A percentile compares a stretch with the other conserved stretches of the same genome.
phyloP scores from a whole-genome alignment of 2,888 invertebrate genomes.

The Amphipyra tragopoginis region DNA sequence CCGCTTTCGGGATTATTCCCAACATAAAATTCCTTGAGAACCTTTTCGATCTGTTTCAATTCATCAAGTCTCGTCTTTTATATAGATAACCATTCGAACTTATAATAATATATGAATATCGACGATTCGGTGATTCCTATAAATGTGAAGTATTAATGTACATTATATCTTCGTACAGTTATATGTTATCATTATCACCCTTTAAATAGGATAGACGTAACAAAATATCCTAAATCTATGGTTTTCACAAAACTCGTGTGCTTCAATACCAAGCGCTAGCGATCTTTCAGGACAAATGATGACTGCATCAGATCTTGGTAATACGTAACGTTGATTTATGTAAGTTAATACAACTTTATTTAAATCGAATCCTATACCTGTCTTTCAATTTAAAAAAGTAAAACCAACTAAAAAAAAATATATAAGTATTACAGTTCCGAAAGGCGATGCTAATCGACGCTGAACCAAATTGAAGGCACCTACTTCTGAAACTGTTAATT shows the following conservation, averaged over 20 bases:
- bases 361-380: conserved; percentile 6
- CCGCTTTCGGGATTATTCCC: conserved; percentile 88
- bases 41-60: conserved; percentile 87
- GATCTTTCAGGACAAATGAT: conserved; percentile 22
- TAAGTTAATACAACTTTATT: conserved; percentile 22
- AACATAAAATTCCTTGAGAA: conserved; percentile 84
- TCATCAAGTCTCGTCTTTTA: conserved; percentile 77
- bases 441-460: too few species aligned
- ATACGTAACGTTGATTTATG: conserved; percentile 33
- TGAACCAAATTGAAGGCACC: too few species aligned
- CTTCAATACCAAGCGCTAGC: conserved; percentile 1
- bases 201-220: too few species aligned
- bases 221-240: neutral
- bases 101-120: conserved; percentile 6
- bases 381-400: too few species aligned
- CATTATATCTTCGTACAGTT: too few species aligned
- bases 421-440: too few species aligned
- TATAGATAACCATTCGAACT: conserved; percentile 37
- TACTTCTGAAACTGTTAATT: too few species aligned
- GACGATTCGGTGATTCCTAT: neutral
- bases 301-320: conserved; percentile 10
- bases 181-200: too few species aligned
- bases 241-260: neutral
- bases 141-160: neutral
- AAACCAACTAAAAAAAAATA: too few species aligned